These are phyloP conservation scores for Poecilia picta DNA, from an alignment of 2,797 vertebrate species.

Conservation along the genomic window DNA sequence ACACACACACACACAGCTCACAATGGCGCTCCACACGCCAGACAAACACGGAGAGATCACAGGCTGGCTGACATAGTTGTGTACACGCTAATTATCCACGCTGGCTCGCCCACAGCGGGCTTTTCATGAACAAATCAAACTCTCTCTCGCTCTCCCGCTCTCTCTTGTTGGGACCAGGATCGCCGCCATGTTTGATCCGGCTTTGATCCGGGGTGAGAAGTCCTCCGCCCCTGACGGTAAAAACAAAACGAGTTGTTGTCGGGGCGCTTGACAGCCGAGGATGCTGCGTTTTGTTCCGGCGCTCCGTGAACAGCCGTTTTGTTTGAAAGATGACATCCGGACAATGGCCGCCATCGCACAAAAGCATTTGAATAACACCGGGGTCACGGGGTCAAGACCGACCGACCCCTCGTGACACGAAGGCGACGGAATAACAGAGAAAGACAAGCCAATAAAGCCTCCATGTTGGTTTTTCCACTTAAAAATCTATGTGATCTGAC, in stretches of 20 bases:
- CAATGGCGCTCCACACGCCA: constrained; percentile 63
- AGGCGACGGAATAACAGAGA: constrained; percentile 28
- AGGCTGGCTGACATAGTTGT: constrained; percentile 70
- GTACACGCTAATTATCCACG: constrained; percentile 80
- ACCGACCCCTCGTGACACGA: constrained; percentile 58
- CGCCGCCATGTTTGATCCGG: constrained; percentile 71
- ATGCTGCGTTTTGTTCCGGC: constrained; percentile 74
- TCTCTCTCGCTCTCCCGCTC: neutral
- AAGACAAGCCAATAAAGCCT: constrained; percentile 27
- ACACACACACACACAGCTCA: constrained; percentile 49
- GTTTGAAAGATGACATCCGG: constrained; percentile 71
- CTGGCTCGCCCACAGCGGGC: constrained; percentile 73
- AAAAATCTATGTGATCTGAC: constrained; percentile 16
- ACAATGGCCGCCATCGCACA: constrained; percentile 59
- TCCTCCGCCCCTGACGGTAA: constrained; percentile 52
- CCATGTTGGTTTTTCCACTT: constrained; percentile 20
- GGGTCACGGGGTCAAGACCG: constrained; percentile 68
- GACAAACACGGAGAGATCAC: constrained; percentile 66
- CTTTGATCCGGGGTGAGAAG: constrained; percentile 77
- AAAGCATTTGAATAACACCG: constrained; percentile 44
- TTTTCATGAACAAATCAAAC: constrained; percentile 64
- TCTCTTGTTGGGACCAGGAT: constrained; percentile 55
- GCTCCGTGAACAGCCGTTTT: constrained; percentile 70
- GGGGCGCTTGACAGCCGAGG: constrained; percentile 67
- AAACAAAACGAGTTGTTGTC: constrained; percentile 38